Evolutionary conservation across 2,888 invertebrate genomes (phyloP).

Genomic region (Heteromyza rotundicornis): DNA sequence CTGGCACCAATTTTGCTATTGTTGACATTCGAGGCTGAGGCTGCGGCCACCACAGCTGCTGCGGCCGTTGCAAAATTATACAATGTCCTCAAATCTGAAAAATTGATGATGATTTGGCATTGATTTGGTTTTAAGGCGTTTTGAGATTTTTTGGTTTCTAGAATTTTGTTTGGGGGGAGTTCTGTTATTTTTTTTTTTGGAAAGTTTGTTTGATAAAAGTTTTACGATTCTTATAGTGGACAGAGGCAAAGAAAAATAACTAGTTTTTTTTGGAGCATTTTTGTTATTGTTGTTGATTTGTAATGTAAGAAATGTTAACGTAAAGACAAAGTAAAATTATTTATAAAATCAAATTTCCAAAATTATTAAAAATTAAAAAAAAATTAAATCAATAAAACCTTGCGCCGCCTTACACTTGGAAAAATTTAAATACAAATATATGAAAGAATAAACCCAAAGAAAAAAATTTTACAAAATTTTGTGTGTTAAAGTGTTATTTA

Average conservation of each 20-base stretch:
- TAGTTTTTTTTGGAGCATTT: too few relatives aligned
- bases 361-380: too few relatives aligned
- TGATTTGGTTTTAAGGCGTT: slow-evolving; percentile 31
- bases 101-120: slow-evolving; percentile 56
- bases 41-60: slow-evolving; percentile 41
- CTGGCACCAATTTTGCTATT: slow-evolving; percentile 17
- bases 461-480: slow-evolving; percentile 7
- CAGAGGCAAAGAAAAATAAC: too few relatives aligned
- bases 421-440: neutral
- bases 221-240: too few relatives aligned
- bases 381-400: too few relatives aligned
- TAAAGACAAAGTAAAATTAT: too few relatives aligned
- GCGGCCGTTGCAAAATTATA: slow-evolving; percentile 61
- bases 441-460: slow-evolving; percentile 1
- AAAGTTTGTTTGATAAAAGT: slow-evolving; percentile 8
- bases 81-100: slow-evolving; percentile 63
- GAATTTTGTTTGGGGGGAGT: slow-evolving; percentile 29
- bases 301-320: too few relatives aligned
- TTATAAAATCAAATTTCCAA: too few relatives aligned
- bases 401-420: slow-evolving; percentile 2
- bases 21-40: slow-evolving; percentile 13
- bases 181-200: slow-evolving; percentile 20
- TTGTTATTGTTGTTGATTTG: slow-evolving; percentile 6
- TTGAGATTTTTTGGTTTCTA: slow-evolving; percentile 26
- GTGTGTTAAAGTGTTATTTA: slow-evolving; percentile 42